Evolutionary conservation across 2,113 vertebrate species (phyloP).

Genomic region (Paracanthobrama guichenoti): DNA sequence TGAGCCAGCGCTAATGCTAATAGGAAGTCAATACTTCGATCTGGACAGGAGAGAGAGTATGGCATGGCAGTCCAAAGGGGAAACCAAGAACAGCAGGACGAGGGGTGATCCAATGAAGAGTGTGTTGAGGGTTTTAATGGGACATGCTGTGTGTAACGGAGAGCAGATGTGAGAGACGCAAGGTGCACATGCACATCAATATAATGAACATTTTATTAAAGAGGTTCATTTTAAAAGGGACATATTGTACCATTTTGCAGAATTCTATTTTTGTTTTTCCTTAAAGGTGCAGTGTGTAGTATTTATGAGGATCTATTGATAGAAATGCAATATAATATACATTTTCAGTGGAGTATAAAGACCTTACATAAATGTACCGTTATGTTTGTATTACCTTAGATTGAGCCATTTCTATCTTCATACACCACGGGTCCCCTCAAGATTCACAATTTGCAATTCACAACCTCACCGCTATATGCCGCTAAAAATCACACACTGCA

Average conservation of each 20-base stretch:
- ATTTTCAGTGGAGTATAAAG: too few relatives aligned
- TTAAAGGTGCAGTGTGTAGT: too few relatives aligned
- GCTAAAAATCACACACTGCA: too few relatives aligned
- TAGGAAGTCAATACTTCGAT: constrained; percentile 26
- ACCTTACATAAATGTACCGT: too few relatives aligned
- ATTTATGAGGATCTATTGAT: too few relatives aligned
- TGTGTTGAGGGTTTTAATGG: constrained; percentile 16
- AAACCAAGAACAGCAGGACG: background rate
- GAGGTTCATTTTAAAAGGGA: background rate
- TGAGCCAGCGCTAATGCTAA: constrained; percentile 35
- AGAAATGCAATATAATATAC: too few relatives aligned
- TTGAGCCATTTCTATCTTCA: too few relatives aligned
- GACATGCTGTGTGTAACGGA: background rate
- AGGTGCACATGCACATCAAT: too few relatives aligned
- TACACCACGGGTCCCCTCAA: too few relatives aligned
- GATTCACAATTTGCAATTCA: too few relatives aligned
- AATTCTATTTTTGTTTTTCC: background rate
- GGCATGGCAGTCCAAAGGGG: background rate
- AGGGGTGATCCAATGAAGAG: background rate
- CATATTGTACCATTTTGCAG: background rate
- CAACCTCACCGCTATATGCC: too few relatives aligned
- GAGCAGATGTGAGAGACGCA: background rate
- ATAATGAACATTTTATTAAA: background rate
- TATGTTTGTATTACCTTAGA: too few relatives aligned
- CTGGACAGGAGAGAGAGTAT: constrained; percentile 15